Evolutionary conservation across 2,888 invertebrate genomes (phyloP).

Genomic region (Metallyticus violacea): DNA sequence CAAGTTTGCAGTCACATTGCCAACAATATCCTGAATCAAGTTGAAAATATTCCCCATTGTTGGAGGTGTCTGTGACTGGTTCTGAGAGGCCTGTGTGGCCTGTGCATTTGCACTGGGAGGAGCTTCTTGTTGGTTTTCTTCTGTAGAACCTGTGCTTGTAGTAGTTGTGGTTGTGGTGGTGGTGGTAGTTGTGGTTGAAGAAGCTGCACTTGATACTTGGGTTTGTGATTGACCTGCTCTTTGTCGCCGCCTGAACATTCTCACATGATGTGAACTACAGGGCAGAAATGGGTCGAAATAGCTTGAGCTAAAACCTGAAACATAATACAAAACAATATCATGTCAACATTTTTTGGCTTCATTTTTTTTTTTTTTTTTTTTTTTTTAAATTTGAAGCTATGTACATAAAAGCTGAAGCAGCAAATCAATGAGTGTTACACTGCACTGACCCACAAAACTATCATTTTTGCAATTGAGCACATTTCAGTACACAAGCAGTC

Average conservation of each 20-base stretch:
- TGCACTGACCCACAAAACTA: too few relatives aligned
- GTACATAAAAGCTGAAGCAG: too few relatives aligned
- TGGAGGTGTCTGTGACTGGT: background rate
- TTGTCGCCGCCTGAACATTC: conserved; percentile 37
- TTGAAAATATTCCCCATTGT: background rate
- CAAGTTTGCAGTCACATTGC: too few relatives aligned
- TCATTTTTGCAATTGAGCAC: too few relatives aligned
- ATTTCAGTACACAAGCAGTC: too few relatives aligned
- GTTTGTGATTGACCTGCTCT: background rate
- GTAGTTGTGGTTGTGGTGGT: background rate
- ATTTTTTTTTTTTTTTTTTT: too few relatives aligned
- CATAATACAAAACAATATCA: background rate
- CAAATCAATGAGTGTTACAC: too few relatives aligned
- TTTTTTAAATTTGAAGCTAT: too few relatives aligned
- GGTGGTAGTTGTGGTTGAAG: background rate
- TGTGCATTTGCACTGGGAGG: background rate
- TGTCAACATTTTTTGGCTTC: too few relatives aligned
- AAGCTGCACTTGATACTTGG: background rate
- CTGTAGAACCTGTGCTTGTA: background rate
- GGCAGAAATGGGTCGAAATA: conserved; percentile 66
- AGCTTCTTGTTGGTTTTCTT: background rate
- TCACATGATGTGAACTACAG: conserved; percentile 69
- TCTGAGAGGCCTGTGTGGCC: background rate
- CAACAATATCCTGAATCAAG: conserved; percentile 6
- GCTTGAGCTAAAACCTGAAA: conserved; percentile 30